These are phyloP conservation scores for Labrus mixtus DNA, from an alignment of 2,113 vertebrate genomes.

Conservation along the genomic window DNA sequence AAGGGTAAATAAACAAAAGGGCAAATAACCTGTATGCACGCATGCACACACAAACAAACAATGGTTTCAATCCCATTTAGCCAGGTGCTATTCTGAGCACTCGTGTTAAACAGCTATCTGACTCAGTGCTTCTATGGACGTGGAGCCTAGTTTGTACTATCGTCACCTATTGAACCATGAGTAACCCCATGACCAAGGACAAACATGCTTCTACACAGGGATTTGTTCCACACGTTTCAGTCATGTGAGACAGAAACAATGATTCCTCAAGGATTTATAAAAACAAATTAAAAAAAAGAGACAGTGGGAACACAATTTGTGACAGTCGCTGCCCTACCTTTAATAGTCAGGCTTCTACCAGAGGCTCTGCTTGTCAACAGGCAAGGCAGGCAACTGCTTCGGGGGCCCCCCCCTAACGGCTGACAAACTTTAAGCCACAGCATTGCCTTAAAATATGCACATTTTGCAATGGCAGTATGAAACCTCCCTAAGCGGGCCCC, in stretches of 20 bases:
- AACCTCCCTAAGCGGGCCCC: too few species aligned
- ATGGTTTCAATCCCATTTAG: constrained; percentile 38
- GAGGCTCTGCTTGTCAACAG: too few species aligned
- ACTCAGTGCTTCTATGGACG: constrained; percentile 53
- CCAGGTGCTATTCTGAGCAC: constrained; percentile 45
- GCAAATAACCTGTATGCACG: constrained; percentile 17
- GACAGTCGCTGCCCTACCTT: too few species aligned
- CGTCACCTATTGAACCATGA: constrained; percentile 35
- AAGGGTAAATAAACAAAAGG: constrained; percentile 44
- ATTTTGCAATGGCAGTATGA: too few species aligned
- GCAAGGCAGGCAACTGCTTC: too few species aligned
- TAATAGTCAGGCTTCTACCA: too few species aligned
- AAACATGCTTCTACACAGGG: constrained; percentile 4
- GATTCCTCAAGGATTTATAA: not conserved
- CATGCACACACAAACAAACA: constrained; percentile 14
- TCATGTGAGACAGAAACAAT: not conserved
- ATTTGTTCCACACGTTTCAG: constrained; percentile 25
- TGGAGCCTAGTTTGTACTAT: constrained; percentile 17
- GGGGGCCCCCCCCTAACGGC: too few species aligned
- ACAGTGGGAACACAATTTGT: too few species aligned
- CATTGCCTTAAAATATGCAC: too few species aligned
- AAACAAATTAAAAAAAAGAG: not conserved
- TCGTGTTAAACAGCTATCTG: constrained; percentile 48
- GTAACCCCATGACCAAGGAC: not conserved
- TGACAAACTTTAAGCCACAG: too few species aligned